Evolutionary conservation across 2,888 invertebrate genomes (phyloP).

Genomic region (Caenorhabditis sp.): DNA sequence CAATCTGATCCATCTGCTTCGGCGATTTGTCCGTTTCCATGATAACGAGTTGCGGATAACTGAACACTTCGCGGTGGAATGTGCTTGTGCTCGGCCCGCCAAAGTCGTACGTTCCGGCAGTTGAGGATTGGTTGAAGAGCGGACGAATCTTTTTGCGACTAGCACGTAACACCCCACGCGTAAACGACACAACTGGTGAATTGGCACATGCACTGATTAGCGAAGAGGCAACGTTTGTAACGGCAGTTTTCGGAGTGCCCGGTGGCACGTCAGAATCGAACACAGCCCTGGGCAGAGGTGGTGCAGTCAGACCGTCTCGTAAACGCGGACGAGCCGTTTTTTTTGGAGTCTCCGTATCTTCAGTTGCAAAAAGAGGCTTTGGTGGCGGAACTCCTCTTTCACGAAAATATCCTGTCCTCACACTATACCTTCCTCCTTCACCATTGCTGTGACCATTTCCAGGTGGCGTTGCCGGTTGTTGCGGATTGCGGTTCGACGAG

Average conservation of each 20-base stretch:
- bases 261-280: too few relatives aligned
- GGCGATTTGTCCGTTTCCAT: too few relatives aligned
- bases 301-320: too few relatives aligned
- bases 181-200: constrained; percentile 39
- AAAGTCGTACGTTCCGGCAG: neutral
- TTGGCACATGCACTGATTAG: constrained; percentile 34
- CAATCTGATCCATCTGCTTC: too few relatives aligned
- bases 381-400: too few relatives aligned
- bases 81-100: neutral
- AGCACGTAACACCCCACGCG: constrained; percentile 48
- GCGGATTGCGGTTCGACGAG: neutral
- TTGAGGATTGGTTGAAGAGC: constrained; percentile 1
- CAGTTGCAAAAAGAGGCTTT: too few relatives aligned
- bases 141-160: constrained; percentile 41
- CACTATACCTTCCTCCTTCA: constrained; percentile 19
- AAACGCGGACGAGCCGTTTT: too few relatives aligned
- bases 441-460: constrained; percentile 12
- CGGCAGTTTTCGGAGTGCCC: neutral
- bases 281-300: too few relatives aligned
- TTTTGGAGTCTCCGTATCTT: too few relatives aligned
- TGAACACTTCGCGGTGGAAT: too few relatives aligned
- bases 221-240: constrained; percentile 11
- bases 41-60: too few relatives aligned
- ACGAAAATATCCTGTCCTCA: too few relatives aligned
- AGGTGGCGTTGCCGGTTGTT: neutral